Percentiles rank a stretch among this genome's conserved stretches.
phyloP scores from a whole-genome alignment of 2,888 invertebrate genomes.

The Ernsta delagoae region DNA sequence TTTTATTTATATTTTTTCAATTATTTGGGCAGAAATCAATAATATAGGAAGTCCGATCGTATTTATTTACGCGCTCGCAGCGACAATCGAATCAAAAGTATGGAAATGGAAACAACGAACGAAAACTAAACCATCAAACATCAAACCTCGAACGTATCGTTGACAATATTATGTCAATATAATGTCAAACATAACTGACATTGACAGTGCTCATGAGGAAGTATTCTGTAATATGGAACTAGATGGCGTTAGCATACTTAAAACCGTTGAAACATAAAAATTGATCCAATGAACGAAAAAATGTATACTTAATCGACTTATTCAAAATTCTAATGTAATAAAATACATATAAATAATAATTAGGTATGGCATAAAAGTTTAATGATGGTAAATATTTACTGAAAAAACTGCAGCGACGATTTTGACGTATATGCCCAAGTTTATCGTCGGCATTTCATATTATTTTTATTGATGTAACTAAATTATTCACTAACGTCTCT shows the following conservation, averaged over 20 bases:
- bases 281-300: too few species aligned
- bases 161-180: neutral
- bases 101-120: neutral
- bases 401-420: slow-evolving; percentile 74
- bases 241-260: slow-evolving; percentile 13
- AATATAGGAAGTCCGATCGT: too few species aligned
- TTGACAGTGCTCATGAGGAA: neutral
- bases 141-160: too few species aligned
- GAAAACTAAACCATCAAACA: neutral
- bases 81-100: neutral
- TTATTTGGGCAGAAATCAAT: too few species aligned
- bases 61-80: slow-evolving; percentile 30
- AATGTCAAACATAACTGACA: too few species aligned
- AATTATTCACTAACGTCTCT: too few species aligned
- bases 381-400: slow-evolving; percentile 58
- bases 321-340: too few species aligned
- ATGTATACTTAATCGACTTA: too few species aligned
- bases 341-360: too few species aligned
- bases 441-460: slow-evolving; percentile 67
- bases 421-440: slow-evolving; percentile 70
- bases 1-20: neutral
- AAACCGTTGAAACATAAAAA: too few species aligned
- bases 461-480: too few species aligned
- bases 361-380: too few species aligned
- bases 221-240: neutral